phyloP scores from a whole-genome alignment of 2,113 vertebrate species.

The Bufo bufo region DNA sequence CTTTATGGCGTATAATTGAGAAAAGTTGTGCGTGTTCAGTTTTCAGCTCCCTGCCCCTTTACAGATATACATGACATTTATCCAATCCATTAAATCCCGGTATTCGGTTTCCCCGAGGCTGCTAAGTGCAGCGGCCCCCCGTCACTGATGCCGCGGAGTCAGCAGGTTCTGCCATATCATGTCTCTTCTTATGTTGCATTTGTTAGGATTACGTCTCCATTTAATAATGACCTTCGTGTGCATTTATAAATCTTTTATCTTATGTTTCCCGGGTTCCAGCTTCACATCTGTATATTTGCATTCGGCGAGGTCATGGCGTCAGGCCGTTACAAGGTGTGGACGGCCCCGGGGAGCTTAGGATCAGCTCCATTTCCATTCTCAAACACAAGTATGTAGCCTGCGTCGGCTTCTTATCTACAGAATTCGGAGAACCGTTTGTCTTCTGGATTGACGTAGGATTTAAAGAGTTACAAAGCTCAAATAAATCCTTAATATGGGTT shows the following conservation, averaged over 20 bases:
- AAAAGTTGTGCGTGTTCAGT: not conserved
- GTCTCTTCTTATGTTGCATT: conserved; percentile 28
- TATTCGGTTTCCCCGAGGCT: conserved; percentile 11
- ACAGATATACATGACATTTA: conserved; percentile 43
- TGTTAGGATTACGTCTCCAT: conserved; percentile 32
- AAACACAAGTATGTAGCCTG: not conserved
- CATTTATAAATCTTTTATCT: conserved; percentile 38
- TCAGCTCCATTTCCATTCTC: not conserved
- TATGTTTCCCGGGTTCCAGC: not conserved
- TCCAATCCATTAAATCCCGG: conserved; percentile 31
- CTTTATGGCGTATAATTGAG: no score
- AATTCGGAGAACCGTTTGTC: not conserved
- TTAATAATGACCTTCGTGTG: conserved; percentile 39
- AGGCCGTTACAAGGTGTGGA: not conserved
- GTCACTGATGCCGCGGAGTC: not conserved
- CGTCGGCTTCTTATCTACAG: not conserved
- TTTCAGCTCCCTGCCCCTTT: not conserved
- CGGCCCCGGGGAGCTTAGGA: not conserved
- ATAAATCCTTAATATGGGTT: not conserved
- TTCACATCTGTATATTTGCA: conserved; percentile 5
- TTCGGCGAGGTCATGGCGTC: not conserved
- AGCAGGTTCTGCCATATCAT: not conserved
- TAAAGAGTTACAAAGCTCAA: not conserved
- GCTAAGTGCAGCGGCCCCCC: conserved; percentile 22
- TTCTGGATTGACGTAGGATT: not conserved